Evolutionary conservation across 2,113 vertebrate species (phyloP).

Genomic region (Benitochromis conjunctus): DNA sequence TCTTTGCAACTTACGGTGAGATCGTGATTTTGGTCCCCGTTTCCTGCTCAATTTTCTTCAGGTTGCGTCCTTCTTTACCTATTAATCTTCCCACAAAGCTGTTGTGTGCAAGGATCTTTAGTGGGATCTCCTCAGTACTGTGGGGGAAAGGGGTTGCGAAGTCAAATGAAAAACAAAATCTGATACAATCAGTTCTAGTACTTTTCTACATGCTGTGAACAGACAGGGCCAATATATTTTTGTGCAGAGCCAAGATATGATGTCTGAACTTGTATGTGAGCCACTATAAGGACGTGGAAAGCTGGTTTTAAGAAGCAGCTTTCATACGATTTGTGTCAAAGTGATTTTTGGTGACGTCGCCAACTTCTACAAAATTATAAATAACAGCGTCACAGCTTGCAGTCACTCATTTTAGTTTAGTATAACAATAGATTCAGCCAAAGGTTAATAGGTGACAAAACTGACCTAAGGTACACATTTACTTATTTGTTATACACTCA

Average conservation of each 20-base stretch:
- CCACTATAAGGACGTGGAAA: background rate
- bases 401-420: background rate
- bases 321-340: background rate
- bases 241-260: background rate
- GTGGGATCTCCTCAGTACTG: conserved; percentile 95
- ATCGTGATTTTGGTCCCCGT: conserved; percentile 98
- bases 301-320: background rate
- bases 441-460: background rate
- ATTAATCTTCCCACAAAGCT: conserved; percentile 97
- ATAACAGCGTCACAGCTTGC: background rate
- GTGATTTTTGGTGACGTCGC: background rate
- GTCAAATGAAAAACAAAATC: background rate
- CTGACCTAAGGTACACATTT: background rate
- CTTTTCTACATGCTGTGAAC: background rate
- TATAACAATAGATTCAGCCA: background rate
- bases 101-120: conserved; percentile 98
- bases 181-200: background rate
- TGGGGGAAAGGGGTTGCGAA: conserved; percentile 18
- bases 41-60: conserved; percentile 98
- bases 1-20: conserved; percentile 82
- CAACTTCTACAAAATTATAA: background rate
- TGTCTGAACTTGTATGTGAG: background rate
- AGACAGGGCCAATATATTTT: background rate
- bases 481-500: conserved; percentile 69
- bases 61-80: conserved; percentile 96